phyloP scores from a whole-genome alignment of 2,888 invertebrate species.

The Crocallis elinguaria region DNA sequence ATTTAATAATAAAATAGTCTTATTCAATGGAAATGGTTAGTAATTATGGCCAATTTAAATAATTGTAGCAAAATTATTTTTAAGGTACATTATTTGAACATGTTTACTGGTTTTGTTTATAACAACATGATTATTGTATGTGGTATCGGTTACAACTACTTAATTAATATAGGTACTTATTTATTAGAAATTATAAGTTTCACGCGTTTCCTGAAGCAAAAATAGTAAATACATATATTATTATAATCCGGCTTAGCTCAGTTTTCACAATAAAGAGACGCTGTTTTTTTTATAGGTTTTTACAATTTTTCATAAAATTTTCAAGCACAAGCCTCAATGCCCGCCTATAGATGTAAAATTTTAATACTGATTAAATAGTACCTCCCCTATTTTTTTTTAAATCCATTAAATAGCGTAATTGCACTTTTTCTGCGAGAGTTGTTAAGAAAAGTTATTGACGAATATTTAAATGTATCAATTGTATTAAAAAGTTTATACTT shows the following conservation, averaged over 20 bases:
- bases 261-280: conserved; percentile 75
- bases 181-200: conserved; percentile 29
- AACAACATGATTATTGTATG: conserved; percentile 16
- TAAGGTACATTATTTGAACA: conserved; percentile 17
- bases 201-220: conserved; percentile 61
- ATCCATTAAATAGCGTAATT: conserved; percentile 15
- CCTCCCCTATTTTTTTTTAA: conserved; percentile 34
- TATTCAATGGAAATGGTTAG: too few species aligned
- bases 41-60: neutral
- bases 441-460: neutral
- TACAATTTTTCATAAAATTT: conserved; percentile 43
- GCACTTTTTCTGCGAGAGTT: conserved; percentile 19
- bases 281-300: conserved; percentile 47
- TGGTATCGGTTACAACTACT: conserved; percentile 34
- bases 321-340: conserved; percentile 61
- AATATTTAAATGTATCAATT: neutral
- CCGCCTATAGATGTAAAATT: conserved; percentile 49
- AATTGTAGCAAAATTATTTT: neutral
- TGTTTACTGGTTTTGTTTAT: conserved; percentile 22
- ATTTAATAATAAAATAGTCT: too few species aligned
- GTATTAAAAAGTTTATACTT: conserved; percentile 12
- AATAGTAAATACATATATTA: conserved; percentile 45
- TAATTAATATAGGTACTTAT: conserved; percentile 9
- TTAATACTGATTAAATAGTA: conserved; percentile 50
- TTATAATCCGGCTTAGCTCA: conserved; percentile 75